A percentile compares a stretch with the other conserved stretches of the same genome.
Conservation (phyloP, 2,113 vertebrate genomes). For the Myotis yumanensis region DNA sequence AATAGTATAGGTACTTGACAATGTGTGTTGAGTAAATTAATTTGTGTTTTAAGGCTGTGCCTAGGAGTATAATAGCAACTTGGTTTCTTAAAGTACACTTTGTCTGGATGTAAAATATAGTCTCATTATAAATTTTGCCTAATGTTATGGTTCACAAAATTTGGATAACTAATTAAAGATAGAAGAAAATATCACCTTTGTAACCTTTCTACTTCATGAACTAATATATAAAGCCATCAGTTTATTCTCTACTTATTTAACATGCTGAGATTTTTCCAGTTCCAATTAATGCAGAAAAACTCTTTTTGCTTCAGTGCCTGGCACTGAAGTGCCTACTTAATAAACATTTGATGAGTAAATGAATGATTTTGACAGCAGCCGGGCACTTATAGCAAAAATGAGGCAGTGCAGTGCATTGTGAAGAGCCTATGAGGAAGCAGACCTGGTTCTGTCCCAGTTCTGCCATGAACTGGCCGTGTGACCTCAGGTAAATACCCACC, state of each 20-base stretch:
- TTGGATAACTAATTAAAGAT: background rate
- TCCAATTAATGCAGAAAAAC: conserved; percentile 6
- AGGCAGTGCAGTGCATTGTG: background rate
- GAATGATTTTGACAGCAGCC: conserved; percentile 5
- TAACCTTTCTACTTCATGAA: conserved; percentile 12
- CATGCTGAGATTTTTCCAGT: background rate
- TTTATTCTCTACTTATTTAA: conserved; percentile 35
- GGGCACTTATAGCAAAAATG: background rate
- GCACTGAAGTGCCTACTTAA: background rate
- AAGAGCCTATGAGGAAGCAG: background rate
- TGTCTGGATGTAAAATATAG: background rate
- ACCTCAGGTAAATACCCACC: background rate
- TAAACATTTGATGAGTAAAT: conserved; percentile 14
- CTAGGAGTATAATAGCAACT: background rate
- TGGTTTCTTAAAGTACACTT: background rate
- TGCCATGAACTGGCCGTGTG: background rate
- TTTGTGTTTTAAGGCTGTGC: background rate
- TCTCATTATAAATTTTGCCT: conserved; percentile 45
- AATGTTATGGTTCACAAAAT: background rate
- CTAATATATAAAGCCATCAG: background rate
- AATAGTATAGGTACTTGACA: background rate
- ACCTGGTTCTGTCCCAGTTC: background rate
- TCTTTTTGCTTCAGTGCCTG: conserved; percentile 23
- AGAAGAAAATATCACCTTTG: background rate
- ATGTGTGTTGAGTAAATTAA: background rate